Evolutionary conservation across 2,888 invertebrate genomes (phyloP).

Genomic region (Morinoia aosen): DNA sequence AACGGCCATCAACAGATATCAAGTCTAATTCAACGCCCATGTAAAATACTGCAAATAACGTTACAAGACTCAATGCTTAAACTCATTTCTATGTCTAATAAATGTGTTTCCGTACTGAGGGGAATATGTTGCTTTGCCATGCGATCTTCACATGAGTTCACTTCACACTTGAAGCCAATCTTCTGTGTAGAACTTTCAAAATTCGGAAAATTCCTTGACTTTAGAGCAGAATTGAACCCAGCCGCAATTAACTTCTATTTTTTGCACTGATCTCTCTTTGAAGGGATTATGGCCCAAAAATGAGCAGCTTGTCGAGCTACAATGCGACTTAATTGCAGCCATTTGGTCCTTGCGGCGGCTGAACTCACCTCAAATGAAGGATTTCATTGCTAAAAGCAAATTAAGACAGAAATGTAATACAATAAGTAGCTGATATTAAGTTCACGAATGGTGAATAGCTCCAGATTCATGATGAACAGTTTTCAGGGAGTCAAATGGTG

Average conservation of each 20-base stretch:
- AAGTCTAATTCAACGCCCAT: too few species aligned
- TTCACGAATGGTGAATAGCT: neutral
- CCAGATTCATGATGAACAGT: too few species aligned
- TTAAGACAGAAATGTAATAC: neutral
- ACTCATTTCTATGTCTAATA: too few species aligned
- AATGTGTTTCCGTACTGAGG: too few species aligned
- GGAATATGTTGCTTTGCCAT: too few species aligned
- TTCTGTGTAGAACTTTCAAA: neutral
- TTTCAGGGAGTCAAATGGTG: too few species aligned
- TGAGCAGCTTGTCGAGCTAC: neutral
- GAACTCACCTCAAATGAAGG: neutral
- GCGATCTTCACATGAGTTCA: too few species aligned
- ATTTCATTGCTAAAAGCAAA: neutral
- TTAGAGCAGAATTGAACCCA: neutral
- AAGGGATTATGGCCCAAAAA: neutral
- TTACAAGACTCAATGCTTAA: too few species aligned
- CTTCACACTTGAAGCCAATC: too few species aligned
- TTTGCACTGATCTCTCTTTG: neutral
- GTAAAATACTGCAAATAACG: too few species aligned
- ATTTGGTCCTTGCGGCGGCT: neutral
- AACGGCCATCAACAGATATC: too few species aligned
- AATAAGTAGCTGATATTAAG: neutral
- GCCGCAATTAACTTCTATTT: neutral
- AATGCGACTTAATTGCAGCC: neutral
- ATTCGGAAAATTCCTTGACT: neutral